These are phyloP conservation scores for Brenthis daphne DNA, from an alignment of 2,888 invertebrate genomes.

Conservation along the genomic window DNA sequence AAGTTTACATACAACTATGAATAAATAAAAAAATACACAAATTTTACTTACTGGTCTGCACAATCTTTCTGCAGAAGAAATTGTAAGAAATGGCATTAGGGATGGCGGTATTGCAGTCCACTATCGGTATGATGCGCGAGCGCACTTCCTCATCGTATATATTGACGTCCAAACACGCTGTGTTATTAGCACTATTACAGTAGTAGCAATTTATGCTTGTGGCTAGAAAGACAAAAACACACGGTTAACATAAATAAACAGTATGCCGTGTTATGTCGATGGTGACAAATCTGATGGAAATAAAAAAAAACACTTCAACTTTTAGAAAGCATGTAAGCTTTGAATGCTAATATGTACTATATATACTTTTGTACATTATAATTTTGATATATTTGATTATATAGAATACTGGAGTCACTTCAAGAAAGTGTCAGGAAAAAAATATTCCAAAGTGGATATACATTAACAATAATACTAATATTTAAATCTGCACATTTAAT, in stretches of 20 bases:
- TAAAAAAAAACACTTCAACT: too few relatives aligned
- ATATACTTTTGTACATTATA: too few relatives aligned
- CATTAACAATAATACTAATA: too few relatives aligned
- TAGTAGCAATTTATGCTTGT: constrained; percentile 85
- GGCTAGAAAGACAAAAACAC: constrained; percentile 58
- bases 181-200: constrained; percentile 88
- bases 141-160: constrained; percentile 66
- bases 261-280: neutral
- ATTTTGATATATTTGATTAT: too few relatives aligned
- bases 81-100: constrained; percentile 54
- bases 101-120: constrained; percentile 63
- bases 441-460: too few relatives aligned
- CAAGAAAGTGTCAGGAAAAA: too few relatives aligned
- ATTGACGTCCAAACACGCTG: constrained; percentile 83
- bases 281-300: too few relatives aligned
- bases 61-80: constrained; percentile 88
- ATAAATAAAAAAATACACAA: neutral
- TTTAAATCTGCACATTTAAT: too few relatives aligned
- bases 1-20: too few relatives aligned
- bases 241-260: neutral
- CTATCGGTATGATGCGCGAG: constrained; percentile 61
- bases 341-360: too few relatives aligned
- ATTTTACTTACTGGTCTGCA: constrained; percentile 82
- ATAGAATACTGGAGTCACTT: too few relatives aligned
- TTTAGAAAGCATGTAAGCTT: too few relatives aligned